Conservation (phyloP, 2,888 invertebrate species). For the Spatulosminthurus flaviceps region DNA sequence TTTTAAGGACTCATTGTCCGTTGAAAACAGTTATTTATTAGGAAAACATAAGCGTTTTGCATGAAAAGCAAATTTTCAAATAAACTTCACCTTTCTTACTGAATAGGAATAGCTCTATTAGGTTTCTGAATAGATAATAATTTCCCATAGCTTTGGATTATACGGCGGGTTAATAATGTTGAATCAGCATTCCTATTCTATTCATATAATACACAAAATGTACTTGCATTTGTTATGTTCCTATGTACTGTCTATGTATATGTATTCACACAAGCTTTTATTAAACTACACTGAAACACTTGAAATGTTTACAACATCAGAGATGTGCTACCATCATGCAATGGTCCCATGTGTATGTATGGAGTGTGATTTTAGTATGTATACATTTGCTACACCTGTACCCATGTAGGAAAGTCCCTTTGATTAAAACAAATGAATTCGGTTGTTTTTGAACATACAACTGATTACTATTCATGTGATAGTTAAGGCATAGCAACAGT, state of each 20-base stretch:
- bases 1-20: no score
- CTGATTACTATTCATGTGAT: not conserved
- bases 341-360: no score
- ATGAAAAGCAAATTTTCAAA: constrained; percentile 12
- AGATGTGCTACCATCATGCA: no score
- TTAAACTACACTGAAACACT: not conserved
- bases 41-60: not conserved
- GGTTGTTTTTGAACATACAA: constrained; percentile 11
- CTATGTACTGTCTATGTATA: no score
- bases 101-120: constrained; percentile 10
- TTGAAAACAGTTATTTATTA: constrained; percentile 18
- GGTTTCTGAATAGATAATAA: not conserved
- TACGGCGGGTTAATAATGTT: not conserved
- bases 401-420: not conserved
- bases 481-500: no score
- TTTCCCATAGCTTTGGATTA: not conserved
- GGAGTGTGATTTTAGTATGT: no score
- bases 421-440: constrained; percentile 5
- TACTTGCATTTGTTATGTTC: no score
- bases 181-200: not conserved
- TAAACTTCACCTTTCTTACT: not conserved
- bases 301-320: no score
- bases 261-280: not conserved
- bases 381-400: no score
- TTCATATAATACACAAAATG: no score